Evolutionary conservation across 2,888 invertebrate species (phyloP).

Genomic region (Cerastoderma edule): DNA sequence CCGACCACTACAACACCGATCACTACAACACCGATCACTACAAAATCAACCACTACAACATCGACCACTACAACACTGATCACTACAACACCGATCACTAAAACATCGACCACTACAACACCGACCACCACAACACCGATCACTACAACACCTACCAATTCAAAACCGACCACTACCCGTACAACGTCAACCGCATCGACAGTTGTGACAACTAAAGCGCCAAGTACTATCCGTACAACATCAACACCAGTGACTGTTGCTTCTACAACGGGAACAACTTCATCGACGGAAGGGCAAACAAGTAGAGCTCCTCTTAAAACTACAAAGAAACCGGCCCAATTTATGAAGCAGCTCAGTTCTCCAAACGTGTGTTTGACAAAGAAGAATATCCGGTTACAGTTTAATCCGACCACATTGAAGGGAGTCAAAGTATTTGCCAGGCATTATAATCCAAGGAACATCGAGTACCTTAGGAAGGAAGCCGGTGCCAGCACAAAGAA

Average conservation of each 20-base stretch:
- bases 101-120: no score
- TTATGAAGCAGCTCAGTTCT: constrained; percentile 43
- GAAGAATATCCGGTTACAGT: constrained; percentile 35
- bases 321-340: no score
- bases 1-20: constrained; percentile 1
- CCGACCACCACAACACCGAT: no score
- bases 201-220: background rate
- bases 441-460: background rate
- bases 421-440: constrained; percentile 30
- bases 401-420: constrained; percentile 25
- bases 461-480: background rate
- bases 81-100: no score
- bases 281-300: no score
- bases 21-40: background rate
- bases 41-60: background rate
- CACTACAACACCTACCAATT: no score
- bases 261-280: no score
- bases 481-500: background rate
- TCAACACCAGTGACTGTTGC: background rate
- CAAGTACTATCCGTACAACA: background rate
- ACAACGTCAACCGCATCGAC: background rate
- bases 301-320: no score
- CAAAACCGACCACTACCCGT: no score
- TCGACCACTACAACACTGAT: no score
- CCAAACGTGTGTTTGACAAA: constrained; percentile 31